Conservation (phyloP, 2,797 vertebrate genomes). For the Micrastur ruficollis region DNA sequence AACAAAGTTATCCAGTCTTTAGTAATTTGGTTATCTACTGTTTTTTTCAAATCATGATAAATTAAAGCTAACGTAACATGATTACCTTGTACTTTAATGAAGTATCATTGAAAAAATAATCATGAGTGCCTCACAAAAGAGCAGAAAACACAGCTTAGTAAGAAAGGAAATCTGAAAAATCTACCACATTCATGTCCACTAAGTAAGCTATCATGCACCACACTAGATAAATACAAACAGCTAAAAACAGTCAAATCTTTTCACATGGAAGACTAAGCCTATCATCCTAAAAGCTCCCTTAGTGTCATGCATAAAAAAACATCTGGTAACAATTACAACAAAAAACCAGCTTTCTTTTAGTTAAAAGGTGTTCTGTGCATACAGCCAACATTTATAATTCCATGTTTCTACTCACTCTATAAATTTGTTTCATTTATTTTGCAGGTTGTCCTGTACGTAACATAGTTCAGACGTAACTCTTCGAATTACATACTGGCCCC, state of each 20-base stretch:
- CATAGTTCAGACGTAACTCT: background rate
- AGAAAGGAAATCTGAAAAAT: background rate
- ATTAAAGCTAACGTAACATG: background rate
- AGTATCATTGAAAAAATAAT: background rate
- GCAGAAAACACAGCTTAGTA: background rate
- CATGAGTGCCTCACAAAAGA: background rate
- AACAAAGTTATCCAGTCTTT: background rate
- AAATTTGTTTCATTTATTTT: background rate
- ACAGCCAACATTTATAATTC: background rate
- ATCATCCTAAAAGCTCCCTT: background rate
- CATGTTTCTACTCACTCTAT: background rate
- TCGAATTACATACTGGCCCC: background rate
- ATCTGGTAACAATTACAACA: background rate
- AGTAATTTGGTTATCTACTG: background rate
- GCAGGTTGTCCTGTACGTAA: background rate
- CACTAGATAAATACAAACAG: background rate
- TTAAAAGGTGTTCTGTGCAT: background rate
- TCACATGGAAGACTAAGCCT: background rate
- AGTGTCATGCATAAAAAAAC: background rate
- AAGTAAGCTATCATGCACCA: background rate
- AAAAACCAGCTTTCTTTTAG: background rate
- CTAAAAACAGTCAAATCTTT: background rate
- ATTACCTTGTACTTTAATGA: background rate
- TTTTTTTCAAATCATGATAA: background rate
- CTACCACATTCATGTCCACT: background rate